These are phyloP conservation scores for Tachuris rubrigastra DNA, from an alignment of 2,113 vertebrate species.

Conservation along the genomic window DNA sequence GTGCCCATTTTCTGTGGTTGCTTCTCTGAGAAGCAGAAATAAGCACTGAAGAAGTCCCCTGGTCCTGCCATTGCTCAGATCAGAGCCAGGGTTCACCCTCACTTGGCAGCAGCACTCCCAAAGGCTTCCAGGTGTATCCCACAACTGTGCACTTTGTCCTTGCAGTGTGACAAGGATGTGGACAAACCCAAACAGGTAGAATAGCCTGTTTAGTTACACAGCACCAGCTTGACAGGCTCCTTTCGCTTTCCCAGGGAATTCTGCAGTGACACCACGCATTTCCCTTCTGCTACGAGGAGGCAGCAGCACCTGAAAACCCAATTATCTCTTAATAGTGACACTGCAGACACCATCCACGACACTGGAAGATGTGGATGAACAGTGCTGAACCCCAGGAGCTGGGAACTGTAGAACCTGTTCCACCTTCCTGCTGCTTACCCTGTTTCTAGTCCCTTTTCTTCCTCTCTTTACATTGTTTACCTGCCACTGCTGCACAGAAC, in stretches of 20 bases:
- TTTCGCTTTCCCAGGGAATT: neutral
- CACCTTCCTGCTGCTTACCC: neutral
- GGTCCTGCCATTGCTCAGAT: rapidly evolving
- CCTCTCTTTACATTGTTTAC: neutral
- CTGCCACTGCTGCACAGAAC: neutral
- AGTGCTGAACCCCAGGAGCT: neutral
- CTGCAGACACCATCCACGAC: neutral
- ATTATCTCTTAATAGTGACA: neutral
- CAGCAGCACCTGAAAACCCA: neutral
- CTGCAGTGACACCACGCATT: neutral
- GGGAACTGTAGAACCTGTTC: neutral
- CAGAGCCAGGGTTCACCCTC: neutral
- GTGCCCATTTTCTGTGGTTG: neutral
- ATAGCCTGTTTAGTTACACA: neutral
- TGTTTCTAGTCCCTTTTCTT: neutral
- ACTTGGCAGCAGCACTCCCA: neutral
- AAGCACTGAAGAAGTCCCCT: neutral
- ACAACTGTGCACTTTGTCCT: neutral
- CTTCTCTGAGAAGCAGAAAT: neutral
- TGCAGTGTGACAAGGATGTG: rapidly evolving
- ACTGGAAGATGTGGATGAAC: rapidly evolving
- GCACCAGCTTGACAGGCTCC: neutral
- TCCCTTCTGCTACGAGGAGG: neutral
- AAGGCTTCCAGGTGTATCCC: neutral
- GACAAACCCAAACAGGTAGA: neutral